Percentiles rank a stretch among this genome's conserved stretches.
Conservation (phyloP, 2,113 vertebrate genomes). For the Chloropsis cyanopogon region DNA sequence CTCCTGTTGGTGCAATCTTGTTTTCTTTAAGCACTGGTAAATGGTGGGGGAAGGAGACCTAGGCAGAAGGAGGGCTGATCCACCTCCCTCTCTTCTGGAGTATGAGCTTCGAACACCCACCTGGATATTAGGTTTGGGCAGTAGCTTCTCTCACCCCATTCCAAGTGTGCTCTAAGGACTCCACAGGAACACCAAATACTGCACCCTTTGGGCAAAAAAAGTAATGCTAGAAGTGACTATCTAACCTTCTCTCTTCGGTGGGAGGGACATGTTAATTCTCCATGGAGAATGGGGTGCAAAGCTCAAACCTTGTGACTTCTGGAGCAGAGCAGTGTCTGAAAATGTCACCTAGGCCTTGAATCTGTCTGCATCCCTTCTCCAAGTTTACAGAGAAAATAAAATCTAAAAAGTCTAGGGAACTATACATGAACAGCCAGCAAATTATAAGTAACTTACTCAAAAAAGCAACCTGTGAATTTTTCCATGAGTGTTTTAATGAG, state of each 20-base stretch:
- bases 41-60: neutral
- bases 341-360: neutral
- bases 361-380: conserved; percentile 23
- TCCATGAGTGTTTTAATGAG: conserved; percentile 23
- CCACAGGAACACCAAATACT: neutral
- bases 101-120: neutral
- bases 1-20: neutral
- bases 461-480: conserved; percentile 25
- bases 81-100: neutral
- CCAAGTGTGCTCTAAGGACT: neutral
- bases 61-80: neutral
- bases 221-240: neutral
- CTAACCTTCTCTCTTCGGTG: neutral
- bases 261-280: neutral
- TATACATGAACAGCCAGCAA: neutral
- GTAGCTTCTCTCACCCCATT: neutral
- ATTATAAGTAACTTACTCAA: conserved; percentile 4
- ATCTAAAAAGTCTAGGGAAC: conserved; percentile 1
- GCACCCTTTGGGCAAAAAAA: neutral
- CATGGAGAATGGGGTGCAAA: neutral
- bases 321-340: neutral
- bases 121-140: neutral
- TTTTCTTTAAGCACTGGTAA: neutral
- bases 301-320: neutral
- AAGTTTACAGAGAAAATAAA: conserved; percentile 22